Evolutionary conservation across 2,888 invertebrate species (phyloP), one percentile per base, ranked within the genome.

Genomic region (Seira ritae): DNA sequence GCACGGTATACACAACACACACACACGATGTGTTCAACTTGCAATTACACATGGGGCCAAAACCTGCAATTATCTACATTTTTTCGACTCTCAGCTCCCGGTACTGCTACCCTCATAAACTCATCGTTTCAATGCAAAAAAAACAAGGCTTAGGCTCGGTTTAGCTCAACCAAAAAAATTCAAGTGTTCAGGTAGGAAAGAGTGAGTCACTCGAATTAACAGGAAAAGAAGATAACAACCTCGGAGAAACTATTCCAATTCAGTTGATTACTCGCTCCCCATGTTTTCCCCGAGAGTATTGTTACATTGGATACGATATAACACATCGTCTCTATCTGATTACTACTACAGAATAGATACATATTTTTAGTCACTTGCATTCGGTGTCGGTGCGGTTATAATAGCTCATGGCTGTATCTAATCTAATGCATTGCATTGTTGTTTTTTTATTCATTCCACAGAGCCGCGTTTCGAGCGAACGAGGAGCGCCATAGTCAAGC

Each of bases 191-290:
- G 23, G 23, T 71, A 20, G 62, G 62, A 24, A 72, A 72, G 37
- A 65, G 75, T 75, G 75, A 75, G 50, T 75, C 75, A 75, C 17
- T 24, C 0, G 1, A 66, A 74, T 74, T 66, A 74, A 22, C 66
- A 22, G 42, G 46, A 73, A 62, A 60, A 31, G 20, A 20, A 66
- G 66, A 55, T 23, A 55, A 23, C 65, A 46, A 6, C n/a, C 31
- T 46, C 19, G 23, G 19, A 42, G 67, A 50, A 50, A 68, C 24
- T 23, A 19, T 50, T 50, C 66, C 75, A 75, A 75, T 75, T 67
- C 67, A 75, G 67, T 75, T 75, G 75, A 75, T 75, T 75, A 75
- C 75, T 31, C 50, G 67, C 67, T 67, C 67, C 75, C 75, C 24
- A 42, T 70, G 62, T 74, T 66, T 65, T 15, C 65, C 74, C 24